Conservation (phyloP, 2,888 invertebrate genomes). For the Apocheima hispidaria region DNA sequence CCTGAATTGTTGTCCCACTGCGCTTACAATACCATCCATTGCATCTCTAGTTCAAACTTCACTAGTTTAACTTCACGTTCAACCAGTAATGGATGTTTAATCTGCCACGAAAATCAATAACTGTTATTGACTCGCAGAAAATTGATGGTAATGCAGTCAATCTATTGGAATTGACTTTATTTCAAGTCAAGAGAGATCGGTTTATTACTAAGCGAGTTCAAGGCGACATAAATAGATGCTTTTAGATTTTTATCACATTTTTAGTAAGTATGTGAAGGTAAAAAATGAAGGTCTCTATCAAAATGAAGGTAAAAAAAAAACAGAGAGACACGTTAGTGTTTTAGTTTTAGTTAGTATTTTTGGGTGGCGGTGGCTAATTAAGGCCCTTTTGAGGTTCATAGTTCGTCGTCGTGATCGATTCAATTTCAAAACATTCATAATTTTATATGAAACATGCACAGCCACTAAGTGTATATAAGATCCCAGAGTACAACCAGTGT, state of each 20-base stretch:
- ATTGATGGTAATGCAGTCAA: slow-evolving; percentile 29
- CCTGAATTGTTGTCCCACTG: neutral
- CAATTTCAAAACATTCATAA: too few relatives aligned
- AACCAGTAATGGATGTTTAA: slow-evolving; percentile 38
- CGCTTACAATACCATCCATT: slow-evolving; percentile 3
- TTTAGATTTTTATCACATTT: neutral
- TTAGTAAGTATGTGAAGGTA: too few relatives aligned
- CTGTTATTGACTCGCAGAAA: slow-evolving; percentile 33
- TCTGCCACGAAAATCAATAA: slow-evolving; percentile 35
- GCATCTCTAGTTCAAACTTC: slow-evolving; percentile 26
- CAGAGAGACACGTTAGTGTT: too few relatives aligned
- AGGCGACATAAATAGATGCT: neutral
- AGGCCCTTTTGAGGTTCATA: too few relatives aligned
- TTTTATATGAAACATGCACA: too few relatives aligned
- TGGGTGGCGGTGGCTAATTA: too few relatives aligned
- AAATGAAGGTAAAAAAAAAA: too few relatives aligned
- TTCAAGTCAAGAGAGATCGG: slow-evolving; percentile 20
- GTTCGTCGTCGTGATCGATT: too few relatives aligned
- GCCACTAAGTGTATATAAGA: too few relatives aligned
- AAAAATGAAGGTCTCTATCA: too few relatives aligned
- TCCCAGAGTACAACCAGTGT: too few relatives aligned
- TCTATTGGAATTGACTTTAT: slow-evolving; percentile 26
- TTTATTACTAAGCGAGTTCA: slow-evolving; percentile 16
- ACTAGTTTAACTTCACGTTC: slow-evolving; percentile 28
- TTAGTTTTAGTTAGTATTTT: too few relatives aligned